Conservation (phyloP, 2,888 invertebrate species). For the Hesperia comma region DNA sequence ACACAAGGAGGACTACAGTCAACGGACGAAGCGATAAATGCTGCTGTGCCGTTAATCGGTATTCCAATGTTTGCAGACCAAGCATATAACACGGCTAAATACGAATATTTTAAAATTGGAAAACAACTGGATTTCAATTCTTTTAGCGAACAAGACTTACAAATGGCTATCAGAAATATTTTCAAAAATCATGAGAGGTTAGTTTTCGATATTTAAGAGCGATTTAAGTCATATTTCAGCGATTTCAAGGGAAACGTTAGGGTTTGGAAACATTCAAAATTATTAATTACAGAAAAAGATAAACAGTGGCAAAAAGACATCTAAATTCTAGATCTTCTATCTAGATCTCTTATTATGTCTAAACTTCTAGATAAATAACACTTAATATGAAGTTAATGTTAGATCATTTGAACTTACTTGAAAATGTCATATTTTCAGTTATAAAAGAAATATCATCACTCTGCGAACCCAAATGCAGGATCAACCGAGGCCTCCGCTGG, state of each 20-base stretch:
- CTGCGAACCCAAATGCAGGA: neutral
- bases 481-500: slow-evolving; percentile 35
- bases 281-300: no score
- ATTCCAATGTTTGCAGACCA: slow-evolving; percentile 68
- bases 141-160: slow-evolving; percentile 49
- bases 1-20: slow-evolving; percentile 72
- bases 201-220: neutral
- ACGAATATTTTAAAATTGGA: slow-evolving; percentile 53
- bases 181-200: slow-evolving; percentile 50
- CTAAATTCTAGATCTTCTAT: no score
- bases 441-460: slow-evolving; percentile 10
- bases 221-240: neutral
- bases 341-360: no score
- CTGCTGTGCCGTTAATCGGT: slow-evolving; percentile 62
- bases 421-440: slow-evolving; percentile 42
- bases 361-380: no score
- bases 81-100: slow-evolving; percentile 58
- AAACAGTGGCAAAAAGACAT: no score
- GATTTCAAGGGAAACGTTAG: no score
- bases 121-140: slow-evolving; percentile 50
- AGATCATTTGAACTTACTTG: no score
- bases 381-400: no score
- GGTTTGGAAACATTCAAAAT: no score
- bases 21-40: slow-evolving; percentile 65
- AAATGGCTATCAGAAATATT: slow-evolving; percentile 44